Conservation (phyloP, 1,140 invertebrate species). For the Zaprionus capensis region DNA sequence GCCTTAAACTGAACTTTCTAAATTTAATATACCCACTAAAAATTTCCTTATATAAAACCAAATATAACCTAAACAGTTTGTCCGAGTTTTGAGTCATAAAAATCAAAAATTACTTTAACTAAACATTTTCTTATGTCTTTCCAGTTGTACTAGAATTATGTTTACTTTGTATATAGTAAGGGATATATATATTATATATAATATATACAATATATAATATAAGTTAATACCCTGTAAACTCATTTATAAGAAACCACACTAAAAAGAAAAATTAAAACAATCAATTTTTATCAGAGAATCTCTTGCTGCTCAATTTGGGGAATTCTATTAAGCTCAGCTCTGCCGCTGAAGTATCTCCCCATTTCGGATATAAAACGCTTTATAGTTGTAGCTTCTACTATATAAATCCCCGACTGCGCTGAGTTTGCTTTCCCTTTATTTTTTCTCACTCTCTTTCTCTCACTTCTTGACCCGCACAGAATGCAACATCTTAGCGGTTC, state of each 20-base stretch:
- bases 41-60: background rate
- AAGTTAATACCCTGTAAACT: background rate
- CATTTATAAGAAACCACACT: rapidly evolving
- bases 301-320: background rate
- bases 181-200: background rate
- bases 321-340: background rate
- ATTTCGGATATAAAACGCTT: slow-evolving; percentile 5
- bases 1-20: background rate
- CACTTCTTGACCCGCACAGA: slow-evolving; percentile 12
- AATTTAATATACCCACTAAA: background rate
- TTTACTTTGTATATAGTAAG: no score
- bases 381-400: slow-evolving; percentile 10
- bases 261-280: background rate
- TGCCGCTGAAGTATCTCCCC: background rate
- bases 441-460: background rate
- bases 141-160: no score
- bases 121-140: background rate
- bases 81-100: background rate
- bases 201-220: background rate
- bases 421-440: background rate
- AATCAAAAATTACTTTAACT: background rate
- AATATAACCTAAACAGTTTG: background rate
- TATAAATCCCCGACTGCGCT: slow-evolving; percentile 4
- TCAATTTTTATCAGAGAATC: background rate
- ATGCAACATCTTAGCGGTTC: slow-evolving; percentile 31